Conservation (phyloP, 2,797 vertebrate species). For the Pterois miles region DNA sequence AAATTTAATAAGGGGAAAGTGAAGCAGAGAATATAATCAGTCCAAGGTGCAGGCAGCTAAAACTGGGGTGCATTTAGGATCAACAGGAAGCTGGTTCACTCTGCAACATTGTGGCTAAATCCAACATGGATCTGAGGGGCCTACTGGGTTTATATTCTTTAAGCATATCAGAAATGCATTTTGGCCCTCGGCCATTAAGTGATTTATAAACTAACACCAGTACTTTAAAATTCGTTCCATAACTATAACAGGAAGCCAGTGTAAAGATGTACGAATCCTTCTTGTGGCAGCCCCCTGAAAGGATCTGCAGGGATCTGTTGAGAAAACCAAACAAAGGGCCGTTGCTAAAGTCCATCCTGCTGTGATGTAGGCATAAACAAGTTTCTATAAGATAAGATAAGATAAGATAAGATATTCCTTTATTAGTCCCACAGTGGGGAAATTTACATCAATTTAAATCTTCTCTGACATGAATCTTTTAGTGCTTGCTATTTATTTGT, state of each 20-base stretch:
- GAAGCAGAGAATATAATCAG: constrained; percentile 5
- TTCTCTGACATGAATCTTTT: neutral
- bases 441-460: no score
- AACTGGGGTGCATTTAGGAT: neutral
- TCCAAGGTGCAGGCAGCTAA: neutral
- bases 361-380: neutral
- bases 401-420: no score
- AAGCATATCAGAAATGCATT: constrained; percentile 29
- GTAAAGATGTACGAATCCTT: neutral
- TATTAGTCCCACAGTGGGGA: no score
- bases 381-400: no score
- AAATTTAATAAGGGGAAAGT: neutral
- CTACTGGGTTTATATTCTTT: constrained; percentile 11
- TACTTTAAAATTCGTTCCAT: constrained; percentile 7
- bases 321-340: constrained; percentile 4
- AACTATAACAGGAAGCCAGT: neutral
- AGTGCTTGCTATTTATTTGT: neutral
- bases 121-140: neutral
- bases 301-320: neutral
- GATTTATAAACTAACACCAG: constrained; percentile 8
- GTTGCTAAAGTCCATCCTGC: neutral
- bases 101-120: neutral
- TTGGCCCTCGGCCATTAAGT: constrained; percentile 12
- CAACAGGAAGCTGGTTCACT: neutral
- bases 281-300: neutral